Evolutionary conservation across 1,140 invertebrate species (phyloP), one percentile per base, ranked within the genome.

Genomic region (Drosophila santomea): DNA sequence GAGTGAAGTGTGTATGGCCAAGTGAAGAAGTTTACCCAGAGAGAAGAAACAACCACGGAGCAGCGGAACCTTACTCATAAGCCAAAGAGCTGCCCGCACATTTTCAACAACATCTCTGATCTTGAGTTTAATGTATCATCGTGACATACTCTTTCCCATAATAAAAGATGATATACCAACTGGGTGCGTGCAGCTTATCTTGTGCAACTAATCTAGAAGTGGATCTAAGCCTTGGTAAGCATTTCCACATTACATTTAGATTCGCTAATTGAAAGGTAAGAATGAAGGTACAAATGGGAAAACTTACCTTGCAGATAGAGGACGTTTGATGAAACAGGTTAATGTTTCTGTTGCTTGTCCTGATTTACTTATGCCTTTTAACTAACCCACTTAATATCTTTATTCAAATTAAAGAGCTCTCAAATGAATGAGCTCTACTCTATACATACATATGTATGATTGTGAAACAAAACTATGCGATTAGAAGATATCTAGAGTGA

Each of bases 51-150:
- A 38, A 47, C 41, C 60, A 69, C 55, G 47, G 60, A 10, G 20
- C 63, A 44, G 52, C 25, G 52, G 39, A 75, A 72, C 74, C 67
- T 50, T 17, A 66, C 51, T 44, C 48, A 50, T 11, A 52, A 52
- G 10, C 14, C 52, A 52, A 45, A 54, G 50, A 84, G 68, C 84
- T 88, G 68, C 83, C 83, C 83, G 83, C 83, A 74, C 83, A 88
- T 83, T 88, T 86, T 82, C 64, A 88, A 80, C 74, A 80, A 83
- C 72, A 79, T 85, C 84, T 72, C 64, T 86, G 77, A 80, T 85
- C 81, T 80, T 86, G 73, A 85, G 78, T 39, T 74, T 81, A 38
- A 20, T 56, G 45, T 39, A 36, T 48, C 28, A 32, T 17, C 43
- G 11, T 32, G 47, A 38, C 47, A 23, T 45, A 57, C 67, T 47